Evolutionary conservation across 1,140 invertebrate genomes (phyloP).

Genomic region (Lamellibrachia luymesi): DNA sequence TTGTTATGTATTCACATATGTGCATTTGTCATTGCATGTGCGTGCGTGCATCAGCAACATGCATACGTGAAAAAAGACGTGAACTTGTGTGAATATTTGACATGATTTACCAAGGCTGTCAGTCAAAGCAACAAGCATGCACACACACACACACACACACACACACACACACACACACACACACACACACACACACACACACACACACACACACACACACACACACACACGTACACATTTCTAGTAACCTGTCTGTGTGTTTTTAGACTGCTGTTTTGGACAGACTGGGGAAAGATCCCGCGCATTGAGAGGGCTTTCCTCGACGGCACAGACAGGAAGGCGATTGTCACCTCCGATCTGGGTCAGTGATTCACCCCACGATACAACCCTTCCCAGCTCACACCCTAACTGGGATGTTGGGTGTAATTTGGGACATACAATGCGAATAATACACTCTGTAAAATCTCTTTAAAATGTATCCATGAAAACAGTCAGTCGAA

Average conservation of each 20-base stretch:
- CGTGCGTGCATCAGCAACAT: not conserved
- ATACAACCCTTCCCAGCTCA: conserved; percentile 62
- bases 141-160: conserved; percentile 14
- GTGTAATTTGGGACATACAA: too few relatives aligned
- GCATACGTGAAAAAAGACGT: too few relatives aligned
- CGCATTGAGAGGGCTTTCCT: conserved; percentile 93
- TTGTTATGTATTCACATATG: not conserved
- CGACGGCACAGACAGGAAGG: conserved; percentile 84
- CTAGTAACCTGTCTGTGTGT: not conserved
- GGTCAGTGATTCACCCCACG: conserved; percentile 81
- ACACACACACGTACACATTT: not conserved
- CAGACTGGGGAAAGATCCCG: conserved; percentile 97
- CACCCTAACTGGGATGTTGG: too few relatives aligned
- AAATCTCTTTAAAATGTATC: too few relatives aligned
- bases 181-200: conserved; percentile 19
- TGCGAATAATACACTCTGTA: too few relatives aligned
- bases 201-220: conserved; percentile 19
- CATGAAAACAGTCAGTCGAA: too few relatives aligned
- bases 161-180: conserved; percentile 19
- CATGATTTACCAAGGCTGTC: too few relatives aligned
- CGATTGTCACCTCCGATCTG: conserved; percentile 91
- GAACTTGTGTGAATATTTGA: too few relatives aligned
- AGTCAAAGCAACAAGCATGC: not conserved
- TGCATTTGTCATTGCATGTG: not conserved
- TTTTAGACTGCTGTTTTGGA: conserved; percentile 80